Base-by-base conservation (phyloP, 2,888 invertebrate species). In the Harmothoe impar region DNA sequence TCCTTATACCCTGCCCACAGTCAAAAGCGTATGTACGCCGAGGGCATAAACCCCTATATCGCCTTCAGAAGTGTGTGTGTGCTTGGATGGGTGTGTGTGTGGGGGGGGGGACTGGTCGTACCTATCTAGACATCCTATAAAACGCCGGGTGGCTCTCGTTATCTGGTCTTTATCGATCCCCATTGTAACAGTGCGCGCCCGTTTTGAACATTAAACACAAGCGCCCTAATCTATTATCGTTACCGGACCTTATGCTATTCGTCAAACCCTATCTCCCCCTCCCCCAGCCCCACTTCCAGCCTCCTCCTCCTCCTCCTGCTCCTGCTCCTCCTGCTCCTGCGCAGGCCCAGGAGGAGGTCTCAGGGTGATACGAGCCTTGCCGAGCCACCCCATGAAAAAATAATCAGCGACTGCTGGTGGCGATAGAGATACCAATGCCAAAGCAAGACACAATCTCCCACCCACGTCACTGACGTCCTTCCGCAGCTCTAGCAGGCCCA, bases 241-340 rank as follows among this genome's bases (percentile, higher is more conserved):
- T 35, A 81, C 81, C 33, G 43, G 81, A 43, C 81, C 81, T 81
- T 81, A 81, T 43, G 81, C 81, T 81, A 81, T 81, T 81, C 81
- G 81, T 81, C 81, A 81, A 81, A 43, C 43, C 33, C 15, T 43
- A 43, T 81, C 81, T 33, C 43, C 81, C 77, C 81, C 43, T 35
- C 81, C 81, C 43, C 33, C 77, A 7, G 3, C 33, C 77, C 31
- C 77, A n/a, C n/a, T n/a, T n/a, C n/a, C n/a, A n/a, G n/a, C n/a
- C n/a, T n/a, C n/a, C n/a, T 29, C 77, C 77, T 31, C 77, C 43
- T 10, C 81, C 15, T 25, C 43, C 43, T 35, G 12, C 17, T 17
- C 81, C 43, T 23, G 35, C 35, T 43, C 31, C 25, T 77, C 5
- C 17, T 17, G 12, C 25, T 25, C 62, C 62, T 62, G n/a, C 62